phyloP scores from a whole-genome alignment of 2,797 vertebrate genomes.

The Gallirallus australis region DNA sequence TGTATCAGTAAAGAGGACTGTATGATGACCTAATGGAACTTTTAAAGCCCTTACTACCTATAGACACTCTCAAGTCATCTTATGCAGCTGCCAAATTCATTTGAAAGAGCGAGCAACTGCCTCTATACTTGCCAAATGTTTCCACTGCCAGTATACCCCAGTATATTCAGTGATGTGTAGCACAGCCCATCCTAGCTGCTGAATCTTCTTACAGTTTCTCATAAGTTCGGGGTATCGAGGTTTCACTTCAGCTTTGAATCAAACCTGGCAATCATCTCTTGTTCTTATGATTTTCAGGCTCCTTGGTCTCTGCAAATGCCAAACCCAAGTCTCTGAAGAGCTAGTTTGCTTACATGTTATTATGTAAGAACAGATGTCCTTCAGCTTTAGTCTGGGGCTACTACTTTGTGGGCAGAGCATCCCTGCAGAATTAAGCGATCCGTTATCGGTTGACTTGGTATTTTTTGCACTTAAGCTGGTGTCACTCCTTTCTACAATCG shows the following conservation, averaged over 20 bases:
- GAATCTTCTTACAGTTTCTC: background rate
- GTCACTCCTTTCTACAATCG: background rate
- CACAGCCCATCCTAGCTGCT: background rate
- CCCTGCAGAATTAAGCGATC: background rate
- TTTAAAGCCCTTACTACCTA: conserved; percentile 37
- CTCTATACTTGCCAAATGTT: conserved; percentile 35
- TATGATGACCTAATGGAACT: conserved; percentile 63
- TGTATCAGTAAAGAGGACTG: background rate
- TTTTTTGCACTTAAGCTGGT: background rate
- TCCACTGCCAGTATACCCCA: background rate
- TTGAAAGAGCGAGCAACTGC: conserved; percentile 50
- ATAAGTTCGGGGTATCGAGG: background rate
- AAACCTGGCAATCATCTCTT: background rate
- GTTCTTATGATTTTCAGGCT: background rate
- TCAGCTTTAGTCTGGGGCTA: background rate
- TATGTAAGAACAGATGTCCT: background rate
- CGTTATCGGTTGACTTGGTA: background rate
- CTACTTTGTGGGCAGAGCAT: background rate
- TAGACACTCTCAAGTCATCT: conserved; percentile 1
- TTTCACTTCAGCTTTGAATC: conserved; percentile 10
- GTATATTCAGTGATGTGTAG: background rate
- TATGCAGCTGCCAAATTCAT: conserved; percentile 54
- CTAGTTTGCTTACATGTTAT: background rate
- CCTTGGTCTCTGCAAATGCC: background rate
- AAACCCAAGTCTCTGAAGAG: background rate